Percentiles rank a stretch among this genome's conserved stretches.
Conservation (phyloP, 2,113 vertebrate species). For the Ibidorhyncha struthersii region DNA sequence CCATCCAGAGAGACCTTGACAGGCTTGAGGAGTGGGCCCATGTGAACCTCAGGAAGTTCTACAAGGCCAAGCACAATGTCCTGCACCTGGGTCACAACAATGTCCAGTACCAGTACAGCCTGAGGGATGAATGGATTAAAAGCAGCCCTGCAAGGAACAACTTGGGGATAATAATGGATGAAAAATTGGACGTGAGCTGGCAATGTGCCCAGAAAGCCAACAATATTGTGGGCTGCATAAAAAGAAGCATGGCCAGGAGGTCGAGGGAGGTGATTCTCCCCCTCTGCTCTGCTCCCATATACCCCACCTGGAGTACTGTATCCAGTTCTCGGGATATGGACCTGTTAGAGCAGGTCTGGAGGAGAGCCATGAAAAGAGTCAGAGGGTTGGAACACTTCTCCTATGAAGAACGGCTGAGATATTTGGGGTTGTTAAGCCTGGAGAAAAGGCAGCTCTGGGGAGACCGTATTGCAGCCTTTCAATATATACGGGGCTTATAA, state of each 20-base stretch:
- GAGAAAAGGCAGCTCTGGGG: neutral
- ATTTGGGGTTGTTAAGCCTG: neutral
- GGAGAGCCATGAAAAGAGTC: neutral
- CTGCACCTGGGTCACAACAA: neutral
- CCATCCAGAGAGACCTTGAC: neutral
- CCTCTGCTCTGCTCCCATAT: neutral
- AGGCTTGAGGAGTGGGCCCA: neutral
- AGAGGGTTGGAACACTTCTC: neutral
- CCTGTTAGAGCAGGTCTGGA: neutral
- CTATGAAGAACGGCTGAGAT: neutral
- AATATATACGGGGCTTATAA: neutral
- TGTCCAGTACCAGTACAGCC: neutral
- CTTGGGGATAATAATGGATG: neutral
- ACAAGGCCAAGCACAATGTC: neutral
- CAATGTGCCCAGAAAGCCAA: neutral
- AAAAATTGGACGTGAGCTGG: neutral
- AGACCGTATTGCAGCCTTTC: fast-evolving
- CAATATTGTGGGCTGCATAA: neutral
- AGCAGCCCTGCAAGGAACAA: neutral
- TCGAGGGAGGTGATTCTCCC: neutral
- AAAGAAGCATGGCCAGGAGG: neutral
- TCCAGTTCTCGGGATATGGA: neutral
- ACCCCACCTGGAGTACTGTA: neutral
- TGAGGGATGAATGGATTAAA: neutral
- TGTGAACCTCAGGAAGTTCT: neutral